phyloP scores from a whole-genome alignment of 2,797 vertebrate genomes.

The Siniperca scherzeri region DNA sequence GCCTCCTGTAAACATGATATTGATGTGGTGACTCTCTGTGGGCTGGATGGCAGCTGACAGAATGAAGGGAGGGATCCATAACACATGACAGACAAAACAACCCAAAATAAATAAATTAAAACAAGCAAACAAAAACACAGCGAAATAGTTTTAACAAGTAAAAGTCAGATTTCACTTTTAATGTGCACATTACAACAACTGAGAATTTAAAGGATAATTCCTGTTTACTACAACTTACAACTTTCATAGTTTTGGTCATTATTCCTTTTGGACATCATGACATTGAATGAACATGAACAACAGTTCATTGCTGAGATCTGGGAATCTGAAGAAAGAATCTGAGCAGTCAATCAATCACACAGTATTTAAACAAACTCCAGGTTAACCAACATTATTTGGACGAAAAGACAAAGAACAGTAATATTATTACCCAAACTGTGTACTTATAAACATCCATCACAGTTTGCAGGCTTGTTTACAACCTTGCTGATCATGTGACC shows the following conservation, averaged over 20 bases:
- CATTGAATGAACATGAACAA: background rate
- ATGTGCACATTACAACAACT: background rate
- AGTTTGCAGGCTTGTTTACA: background rate
- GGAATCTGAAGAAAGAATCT: background rate
- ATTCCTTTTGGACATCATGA: background rate
- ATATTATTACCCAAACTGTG: background rate
- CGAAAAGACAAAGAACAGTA: background rate
- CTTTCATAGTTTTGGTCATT: background rate
- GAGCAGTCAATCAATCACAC: background rate
- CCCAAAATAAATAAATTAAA: constrained; percentile 20
- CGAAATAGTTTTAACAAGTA: background rate
- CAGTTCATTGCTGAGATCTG: background rate
- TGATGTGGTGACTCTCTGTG: constrained; percentile 45
- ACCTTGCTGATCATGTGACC: background rate
- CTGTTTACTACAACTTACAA: background rate
- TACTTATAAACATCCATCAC: background rate
- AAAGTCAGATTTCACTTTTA: constrained; percentile 7
- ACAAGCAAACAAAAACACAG: constrained; percentile 3
- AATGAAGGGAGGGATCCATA: constrained; percentile 26
- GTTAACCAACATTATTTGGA: background rate
- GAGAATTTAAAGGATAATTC: background rate
- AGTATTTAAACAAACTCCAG: background rate
- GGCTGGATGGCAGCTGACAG: constrained; percentile 43
- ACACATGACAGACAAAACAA: constrained; percentile 26
- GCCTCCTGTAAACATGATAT: constrained; percentile 47